Evolutionary conservation across 2,113 vertebrate genomes (phyloP), one percentile per base, ranked within the genome.

Genomic region (Hemibagrus wyckioides): DNA sequence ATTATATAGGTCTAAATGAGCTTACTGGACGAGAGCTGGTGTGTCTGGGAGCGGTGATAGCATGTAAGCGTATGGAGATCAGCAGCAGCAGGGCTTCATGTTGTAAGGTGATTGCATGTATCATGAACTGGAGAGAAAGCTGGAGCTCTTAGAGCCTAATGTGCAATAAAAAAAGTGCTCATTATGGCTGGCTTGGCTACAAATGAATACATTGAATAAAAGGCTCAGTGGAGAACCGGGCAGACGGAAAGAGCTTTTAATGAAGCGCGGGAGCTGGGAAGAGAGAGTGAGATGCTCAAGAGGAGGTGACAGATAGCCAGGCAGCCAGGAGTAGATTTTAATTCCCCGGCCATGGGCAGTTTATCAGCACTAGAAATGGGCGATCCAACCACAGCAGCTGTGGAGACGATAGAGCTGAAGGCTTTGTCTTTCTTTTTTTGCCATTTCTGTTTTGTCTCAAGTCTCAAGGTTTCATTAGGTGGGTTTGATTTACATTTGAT

Each of bases 121-220:
- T 87, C 15, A 71, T 77, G 71, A 83, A 61, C 17, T 2, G 28
- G 44, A 80, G 73, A 36, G 59, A 84, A 39, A 76, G 76, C 85
- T 57, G 61, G 1, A 59, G 33, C 75, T 67, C n/a, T 84, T 69
- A 80, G 17, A 86, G 71, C 41, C 76, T 65, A 88, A 90, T 83
- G 41, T 48, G 63, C 67, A 83, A 80, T 89, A 88, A 79, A 75
- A 67, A 76, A 79, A 73, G 56, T 23, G 17, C 30, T 91, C 82
- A 90, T 88, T 87, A 82, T 39, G 36, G 21, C 28, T 87, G 63
- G 86, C 84, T 85, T 83, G 67, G 39, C 83, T 85, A 54, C 80
- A 89, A 87, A 85, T 87, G 81, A 89, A 59, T 83, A 48, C 17
- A 28, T 69, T 57, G 75, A 84, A 84, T 87, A 86, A 89, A 87